Conservation (phyloP, 2,888 invertebrate species). For the Chironomus riparius region DNA sequence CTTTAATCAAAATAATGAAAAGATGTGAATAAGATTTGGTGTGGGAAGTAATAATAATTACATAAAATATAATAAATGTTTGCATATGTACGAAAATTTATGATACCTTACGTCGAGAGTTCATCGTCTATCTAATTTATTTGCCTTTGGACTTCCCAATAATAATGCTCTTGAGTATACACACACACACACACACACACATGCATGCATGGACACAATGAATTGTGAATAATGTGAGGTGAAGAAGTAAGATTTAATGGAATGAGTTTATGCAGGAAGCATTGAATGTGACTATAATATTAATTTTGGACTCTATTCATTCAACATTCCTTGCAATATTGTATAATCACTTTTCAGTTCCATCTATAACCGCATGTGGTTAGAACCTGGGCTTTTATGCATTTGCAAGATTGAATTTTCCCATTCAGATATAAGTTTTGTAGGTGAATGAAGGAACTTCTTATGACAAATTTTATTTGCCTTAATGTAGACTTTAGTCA, state of each 20-base stretch:
- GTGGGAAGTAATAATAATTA: slow-evolving; percentile 10
- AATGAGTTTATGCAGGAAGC: not conserved
- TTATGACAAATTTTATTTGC: no score
- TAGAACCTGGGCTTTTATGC: not conserved
- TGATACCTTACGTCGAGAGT: not conserved
- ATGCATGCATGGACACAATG: not conserved
- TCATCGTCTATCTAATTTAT: slow-evolving; percentile 15
- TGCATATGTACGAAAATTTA: slow-evolving; percentile 6
- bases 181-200: not conserved
- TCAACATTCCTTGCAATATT: slow-evolving; percentile 15
- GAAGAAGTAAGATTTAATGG: not conserved
- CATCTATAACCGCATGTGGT: slow-evolving; percentile 10
- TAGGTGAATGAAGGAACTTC: no score
- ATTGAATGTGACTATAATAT: slow-evolving; percentile 13
- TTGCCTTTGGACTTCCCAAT: not conserved
- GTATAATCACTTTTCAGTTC: slow-evolving; percentile 9
- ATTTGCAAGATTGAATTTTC: slow-evolving; percentile 4
- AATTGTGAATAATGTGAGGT: not conserved
- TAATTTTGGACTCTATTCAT: slow-evolving; percentile 21
- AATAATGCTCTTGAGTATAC: not conserved
- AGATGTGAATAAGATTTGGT: not conserved
- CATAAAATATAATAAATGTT: slow-evolving; percentile 8
- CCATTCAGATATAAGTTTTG: not conserved
- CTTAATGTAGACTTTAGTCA: no score
- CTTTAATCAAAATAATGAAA: not conserved